A percentile compares a stretch with the other conserved stretches of the same genome.
Evolutionary conservation across 2,888 invertebrate species (phyloP).

Genomic region (Sphecodes monilicornis): DNA sequence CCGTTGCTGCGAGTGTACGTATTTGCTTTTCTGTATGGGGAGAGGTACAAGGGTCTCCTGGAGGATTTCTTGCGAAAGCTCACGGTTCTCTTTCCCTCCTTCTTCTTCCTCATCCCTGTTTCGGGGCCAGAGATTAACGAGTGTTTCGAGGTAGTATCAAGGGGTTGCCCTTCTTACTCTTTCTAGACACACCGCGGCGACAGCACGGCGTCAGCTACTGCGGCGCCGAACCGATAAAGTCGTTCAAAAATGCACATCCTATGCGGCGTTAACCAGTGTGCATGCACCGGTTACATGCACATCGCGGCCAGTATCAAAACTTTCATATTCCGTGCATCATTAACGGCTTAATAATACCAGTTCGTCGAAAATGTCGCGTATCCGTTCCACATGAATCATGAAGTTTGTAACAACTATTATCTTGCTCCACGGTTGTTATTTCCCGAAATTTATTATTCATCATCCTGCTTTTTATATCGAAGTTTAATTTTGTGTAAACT

Average conservation of each 20-base stretch:
- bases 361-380: background rate
- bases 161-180: conserved; percentile 35
- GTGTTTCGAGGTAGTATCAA: conserved; percentile 65
- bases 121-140: conserved; percentile 66
- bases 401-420: background rate
- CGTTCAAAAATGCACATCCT: conserved; percentile 58
- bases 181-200: conserved; percentile 54
- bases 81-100: conserved; percentile 52
- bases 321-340: background rate
- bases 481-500: background rate
- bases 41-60: conserved; percentile 60
- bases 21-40: conserved; percentile 53
- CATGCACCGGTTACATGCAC: background rate
- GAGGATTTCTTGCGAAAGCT: conserved; percentile 62
- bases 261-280: conserved; percentile 24
- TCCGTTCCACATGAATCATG: background rate
- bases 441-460: background rate
- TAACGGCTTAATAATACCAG: background rate
- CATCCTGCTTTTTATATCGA: background rate
- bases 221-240: conserved; percentile 64
- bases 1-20: conserved; percentile 31
- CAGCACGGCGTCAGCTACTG: conserved; percentile 46
- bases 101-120: conserved; percentile 16
- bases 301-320: conserved; percentile 25
- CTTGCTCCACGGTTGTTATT: background rate